Evolutionary conservation across 2,888 invertebrate genomes (phyloP).

Genomic region (Chaitophorus viminalis): DNA sequence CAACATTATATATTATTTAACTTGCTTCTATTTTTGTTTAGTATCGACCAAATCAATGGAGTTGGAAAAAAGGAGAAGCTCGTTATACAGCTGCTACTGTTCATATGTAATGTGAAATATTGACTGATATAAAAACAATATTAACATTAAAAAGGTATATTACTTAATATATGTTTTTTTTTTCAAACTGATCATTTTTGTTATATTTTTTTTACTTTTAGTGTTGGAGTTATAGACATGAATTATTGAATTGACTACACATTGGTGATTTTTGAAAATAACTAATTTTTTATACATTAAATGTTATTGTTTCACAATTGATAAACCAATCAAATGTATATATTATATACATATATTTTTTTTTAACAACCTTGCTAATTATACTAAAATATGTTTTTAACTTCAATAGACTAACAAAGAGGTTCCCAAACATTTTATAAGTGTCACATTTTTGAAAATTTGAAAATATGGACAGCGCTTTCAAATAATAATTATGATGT

Average conservation of each 20-base stretch:
- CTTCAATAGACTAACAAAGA: constrained; percentile 10
- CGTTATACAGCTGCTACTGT: constrained; percentile 94
- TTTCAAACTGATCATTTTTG: neutral
- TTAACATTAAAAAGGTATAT: constrained; percentile 15
- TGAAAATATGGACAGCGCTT: too few species aligned
- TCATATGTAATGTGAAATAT: constrained; percentile 76
- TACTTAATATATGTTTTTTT: neutral
- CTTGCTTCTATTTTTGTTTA: constrained; percentile 68
- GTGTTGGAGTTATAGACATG: constrained; percentile 3
- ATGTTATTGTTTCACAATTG: constrained; percentile 18
- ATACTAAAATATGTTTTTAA: constrained; percentile 11
- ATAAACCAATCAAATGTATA: neutral
- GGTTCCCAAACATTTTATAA: too few species aligned
- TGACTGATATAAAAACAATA: constrained; percentile 3
- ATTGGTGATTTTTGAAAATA: constrained; percentile 1
- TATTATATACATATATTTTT: neutral
- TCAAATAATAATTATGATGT: too few species aligned
- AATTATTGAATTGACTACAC: constrained; percentile 12
- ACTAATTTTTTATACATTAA: neutral
- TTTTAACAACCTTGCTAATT: neutral
- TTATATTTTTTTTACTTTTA: constrained; percentile 3
- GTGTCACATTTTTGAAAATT: too few species aligned
- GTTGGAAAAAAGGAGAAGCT: constrained; percentile 88
- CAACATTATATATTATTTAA: neutral
- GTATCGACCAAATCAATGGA: constrained; percentile 95